phyloP scores from a whole-genome alignment of 2,797 vertebrate species.

The Crenuchus spilurus region DNA sequence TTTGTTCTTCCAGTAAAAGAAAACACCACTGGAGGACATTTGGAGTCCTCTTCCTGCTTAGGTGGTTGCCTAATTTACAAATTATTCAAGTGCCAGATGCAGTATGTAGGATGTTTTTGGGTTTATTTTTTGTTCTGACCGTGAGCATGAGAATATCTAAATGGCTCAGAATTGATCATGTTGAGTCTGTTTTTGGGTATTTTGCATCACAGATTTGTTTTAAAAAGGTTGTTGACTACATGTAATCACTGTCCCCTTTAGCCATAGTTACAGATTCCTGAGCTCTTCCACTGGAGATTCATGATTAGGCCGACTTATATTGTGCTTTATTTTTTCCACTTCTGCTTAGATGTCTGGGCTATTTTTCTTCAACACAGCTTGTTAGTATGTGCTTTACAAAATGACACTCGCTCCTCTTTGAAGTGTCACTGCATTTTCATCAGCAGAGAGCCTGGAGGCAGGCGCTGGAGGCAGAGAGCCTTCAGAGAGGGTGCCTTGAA shows the following conservation, averaged over 20 bases:
- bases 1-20: not conserved
- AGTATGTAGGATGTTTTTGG: not conserved
- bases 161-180: not conserved
- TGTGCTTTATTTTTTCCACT: not conserved
- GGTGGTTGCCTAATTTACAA: not conserved
- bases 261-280: not conserved
- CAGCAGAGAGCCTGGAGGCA: not conserved
- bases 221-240: not conserved
- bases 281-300: not conserved
- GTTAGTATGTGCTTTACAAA: not conserved
- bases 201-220: not conserved
- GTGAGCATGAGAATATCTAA: not conserved
- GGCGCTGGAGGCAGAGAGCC: not conserved
- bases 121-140: not conserved
- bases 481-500: not conserved
- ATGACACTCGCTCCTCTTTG: slow-evolving; percentile 6
- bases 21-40: not conserved
- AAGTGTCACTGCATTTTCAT: slow-evolving; percentile 4
- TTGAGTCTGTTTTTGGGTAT: not conserved
- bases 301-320: not conserved
- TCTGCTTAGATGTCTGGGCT: too few species aligned
- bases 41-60: not conserved
- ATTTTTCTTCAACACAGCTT: not conserved
- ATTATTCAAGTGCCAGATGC: not conserved
- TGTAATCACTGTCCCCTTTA: not conserved